Percentiles rank a stretch among this genome's conserved stretches.
phyloP scores from a whole-genome alignment of 23 tunicate species.

The Diplosoma virens region DNA sequence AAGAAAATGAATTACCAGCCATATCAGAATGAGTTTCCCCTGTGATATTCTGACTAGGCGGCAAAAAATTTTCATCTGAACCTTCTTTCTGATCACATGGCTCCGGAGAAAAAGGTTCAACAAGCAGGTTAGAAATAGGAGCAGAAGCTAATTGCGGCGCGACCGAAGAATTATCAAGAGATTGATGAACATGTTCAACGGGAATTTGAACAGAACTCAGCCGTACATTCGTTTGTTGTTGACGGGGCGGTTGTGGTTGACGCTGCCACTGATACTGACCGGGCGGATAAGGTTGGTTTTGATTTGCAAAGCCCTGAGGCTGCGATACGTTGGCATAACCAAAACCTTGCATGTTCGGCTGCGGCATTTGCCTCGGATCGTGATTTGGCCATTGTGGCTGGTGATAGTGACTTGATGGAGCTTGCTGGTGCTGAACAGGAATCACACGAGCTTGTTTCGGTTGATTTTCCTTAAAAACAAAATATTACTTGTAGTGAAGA shows the following conservation, averaged over 20 bases:
- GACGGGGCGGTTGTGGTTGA: neutral
- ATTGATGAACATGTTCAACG: neutral
- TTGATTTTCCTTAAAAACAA: neutral
- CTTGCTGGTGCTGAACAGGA: constrained; percentile 39
- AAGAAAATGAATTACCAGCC: no score
- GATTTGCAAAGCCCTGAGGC: neutral
- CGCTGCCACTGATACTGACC: neutral
- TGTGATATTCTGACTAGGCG: no score
- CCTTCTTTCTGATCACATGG: no score
- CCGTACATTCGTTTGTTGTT: neutral
- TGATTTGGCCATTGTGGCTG: constrained; percentile 27
- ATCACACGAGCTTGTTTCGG: constrained; percentile 36
- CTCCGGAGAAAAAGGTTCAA: no score
- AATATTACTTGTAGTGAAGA: neutral
- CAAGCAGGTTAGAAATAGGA: no score
- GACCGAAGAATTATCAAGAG: no score
- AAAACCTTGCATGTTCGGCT: constrained; percentile 7
- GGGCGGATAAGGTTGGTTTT: neutral
- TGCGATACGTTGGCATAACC: neutral
- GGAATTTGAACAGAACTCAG: neutral
- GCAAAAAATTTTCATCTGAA: no score
- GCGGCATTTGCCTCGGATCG: constrained; percentile 35
- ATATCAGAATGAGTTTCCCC: no score
- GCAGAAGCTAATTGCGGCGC: no score
- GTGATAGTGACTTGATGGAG: constrained; percentile 4